phyloP scores from a whole-genome alignment of 1,140 invertebrate genomes.

The Melipona quadrifasciata region DNA sequence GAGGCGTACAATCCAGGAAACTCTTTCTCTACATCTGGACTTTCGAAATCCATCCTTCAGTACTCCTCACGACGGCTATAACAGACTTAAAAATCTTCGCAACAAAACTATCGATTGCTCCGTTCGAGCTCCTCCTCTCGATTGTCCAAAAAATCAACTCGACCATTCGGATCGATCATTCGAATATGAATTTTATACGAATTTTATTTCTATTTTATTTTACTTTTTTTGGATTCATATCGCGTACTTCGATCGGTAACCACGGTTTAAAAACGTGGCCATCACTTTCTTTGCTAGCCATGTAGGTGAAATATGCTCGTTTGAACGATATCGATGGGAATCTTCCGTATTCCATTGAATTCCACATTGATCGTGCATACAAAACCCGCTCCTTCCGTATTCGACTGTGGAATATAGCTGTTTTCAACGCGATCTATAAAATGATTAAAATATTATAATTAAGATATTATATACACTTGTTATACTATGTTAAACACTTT shows the following conservation, averaged over 20 bases:
- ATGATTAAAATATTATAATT: slow-evolving; percentile 12
- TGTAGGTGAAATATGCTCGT: slow-evolving; percentile 74
- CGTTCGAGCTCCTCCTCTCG: slow-evolving; percentile 34
- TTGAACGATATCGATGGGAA: slow-evolving; percentile 73
- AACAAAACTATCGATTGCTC: slow-evolving; percentile 35
- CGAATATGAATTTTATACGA: not conserved
- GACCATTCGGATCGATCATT: slow-evolving; percentile 7
- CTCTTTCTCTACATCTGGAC: slow-evolving; percentile 94
- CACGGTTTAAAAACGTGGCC: slow-evolving; percentile 65
- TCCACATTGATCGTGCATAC: slow-evolving; percentile 66
- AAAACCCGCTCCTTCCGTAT: slow-evolving; percentile 68
- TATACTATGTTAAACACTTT: not conserved
- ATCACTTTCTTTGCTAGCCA: slow-evolving; percentile 69
- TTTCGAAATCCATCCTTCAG: slow-evolving; percentile 91
- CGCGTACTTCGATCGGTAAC: slow-evolving; percentile 17
- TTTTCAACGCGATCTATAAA: slow-evolving; percentile 65
- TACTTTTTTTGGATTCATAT: not conserved
- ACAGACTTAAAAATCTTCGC: slow-evolving; percentile 32
- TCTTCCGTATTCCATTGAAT: slow-evolving; percentile 70
- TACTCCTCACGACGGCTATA: not conserved
- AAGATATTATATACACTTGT: no score
- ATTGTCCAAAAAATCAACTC: slow-evolving; percentile 5
- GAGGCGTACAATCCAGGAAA: slow-evolving; percentile 94
- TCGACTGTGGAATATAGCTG: slow-evolving; percentile 64
- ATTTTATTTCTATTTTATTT: not conserved